Evolutionary conservation across 2,113 vertebrate genomes (phyloP).

Genomic region (Phrynosoma blainvillii): DNA sequence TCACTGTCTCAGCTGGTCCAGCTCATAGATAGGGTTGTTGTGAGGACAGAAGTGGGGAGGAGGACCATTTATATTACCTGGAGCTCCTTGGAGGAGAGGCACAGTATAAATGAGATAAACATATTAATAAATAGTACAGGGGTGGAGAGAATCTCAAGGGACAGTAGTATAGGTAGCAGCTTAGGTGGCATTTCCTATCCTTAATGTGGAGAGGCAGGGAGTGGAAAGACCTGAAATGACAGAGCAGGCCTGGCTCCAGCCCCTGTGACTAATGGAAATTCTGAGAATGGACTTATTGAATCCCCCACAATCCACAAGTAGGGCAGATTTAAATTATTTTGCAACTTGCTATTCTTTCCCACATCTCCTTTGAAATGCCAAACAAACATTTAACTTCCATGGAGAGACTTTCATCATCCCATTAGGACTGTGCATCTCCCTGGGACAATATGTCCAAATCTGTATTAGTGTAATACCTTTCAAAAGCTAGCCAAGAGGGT

Average conservation of each 20-base stretch:
- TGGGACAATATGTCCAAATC: background rate
- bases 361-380: background rate
- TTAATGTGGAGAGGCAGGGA: background rate
- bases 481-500: no score
- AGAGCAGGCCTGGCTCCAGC: no score
- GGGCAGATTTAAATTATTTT: background rate
- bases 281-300: background rate
- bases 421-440: background rate
- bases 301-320: background rate
- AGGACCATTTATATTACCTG: no score
- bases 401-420: background rate
- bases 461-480: no score
- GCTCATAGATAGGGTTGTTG: no score
- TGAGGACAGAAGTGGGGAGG: no score
- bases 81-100: no score
- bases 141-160: background rate
- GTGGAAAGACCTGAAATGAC: no score
- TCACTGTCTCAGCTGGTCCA: no score
- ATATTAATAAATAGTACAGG: no score
- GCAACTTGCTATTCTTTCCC: background rate
- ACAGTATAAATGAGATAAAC: no score
- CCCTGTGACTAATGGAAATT: background rate
- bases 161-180: background rate
- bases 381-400: background rate
- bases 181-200: background rate